phyloP scores from a whole-genome alignment of 2,113 vertebrate species.

The Prionailurus bengalensis region DNA sequence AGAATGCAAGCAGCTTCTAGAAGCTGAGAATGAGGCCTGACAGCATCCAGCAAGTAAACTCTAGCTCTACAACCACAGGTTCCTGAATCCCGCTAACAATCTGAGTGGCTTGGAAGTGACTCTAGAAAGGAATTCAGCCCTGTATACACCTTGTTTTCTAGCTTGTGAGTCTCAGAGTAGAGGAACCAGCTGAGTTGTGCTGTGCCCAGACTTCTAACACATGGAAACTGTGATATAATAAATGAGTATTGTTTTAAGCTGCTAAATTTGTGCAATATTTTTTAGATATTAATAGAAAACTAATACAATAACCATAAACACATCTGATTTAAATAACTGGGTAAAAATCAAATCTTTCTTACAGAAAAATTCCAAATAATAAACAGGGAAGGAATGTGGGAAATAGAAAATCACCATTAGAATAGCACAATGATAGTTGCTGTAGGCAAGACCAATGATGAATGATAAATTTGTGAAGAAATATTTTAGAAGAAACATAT shows the following conservation, averaged over 20 bases:
- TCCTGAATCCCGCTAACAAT: neutral
- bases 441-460: neutral
- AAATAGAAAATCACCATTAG: neutral
- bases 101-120: neutral
- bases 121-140: neutral
- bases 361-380: neutral
- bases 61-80: neutral
- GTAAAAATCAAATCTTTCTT: neutral
- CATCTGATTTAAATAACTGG: neutral
- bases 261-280: neutral
- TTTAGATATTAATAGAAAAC: neutral
- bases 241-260: neutral
- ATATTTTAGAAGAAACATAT: neutral
- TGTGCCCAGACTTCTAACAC: neutral
- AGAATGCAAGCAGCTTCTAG: accelerated
- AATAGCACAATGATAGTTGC: neutral
- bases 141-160: neutral
- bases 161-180: neutral
- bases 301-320: neutral
- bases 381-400: neutral
- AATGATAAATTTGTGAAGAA: neutral
- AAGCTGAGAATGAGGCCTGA: too few species aligned
- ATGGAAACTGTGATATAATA: neutral
- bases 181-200: neutral
- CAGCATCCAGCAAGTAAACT: neutral